Evolutionary conservation across 1,140 invertebrate genomes (phyloP), one percentile per base, ranked within the genome.

Genomic region (Cydia amplana): DNA sequence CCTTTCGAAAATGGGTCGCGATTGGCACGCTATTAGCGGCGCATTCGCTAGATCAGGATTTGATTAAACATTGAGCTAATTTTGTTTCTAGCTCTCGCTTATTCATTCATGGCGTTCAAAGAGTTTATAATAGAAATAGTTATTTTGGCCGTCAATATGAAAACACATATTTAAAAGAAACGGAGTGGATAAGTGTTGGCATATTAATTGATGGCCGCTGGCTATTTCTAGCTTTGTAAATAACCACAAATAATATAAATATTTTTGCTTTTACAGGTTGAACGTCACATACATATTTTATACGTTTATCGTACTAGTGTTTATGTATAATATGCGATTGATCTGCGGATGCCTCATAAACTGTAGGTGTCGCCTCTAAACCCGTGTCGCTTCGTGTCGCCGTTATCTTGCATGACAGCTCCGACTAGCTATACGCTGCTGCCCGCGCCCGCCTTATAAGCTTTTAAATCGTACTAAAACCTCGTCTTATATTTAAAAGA

Each of bases 271-370:
- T 60, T 60, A 23, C 20, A 43, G 23, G 28, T 43, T n/a, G 18
- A 7, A 70, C 67, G 6, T 51, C n/a, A n/a, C 49, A 51, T 18
- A 18, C 6, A 12, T 51, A 4, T 51, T 51, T 18, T 18, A 51
- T 51, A 51, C 28, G 10, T n/a, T 36, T 73, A 51, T 25, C 10
- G n/a, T 46, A 51, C 40, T 73, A 51, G 72, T 40, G 72, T 65
- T 16, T 65, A 65, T 60, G 55, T 60, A 60, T 60, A 23, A 10
- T 65, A 65, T 65, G 64, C 64, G 64, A 36, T 65, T 32, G 14
- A n/a, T 36, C 28, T 28, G 25, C 12, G 14, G 12, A 65, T 60
- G 40, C 32, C 14, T 23, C 10, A 5, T 28, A 74, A 60, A 9
- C 20, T 28, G 28, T 6, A 25, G 12, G n/a, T 65, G 23, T 16